Evolutionary conservation across 2,113 vertebrate genomes (phyloP), one percentile per base, ranked within the genome.

Genomic region (Labeo catla): DNA sequence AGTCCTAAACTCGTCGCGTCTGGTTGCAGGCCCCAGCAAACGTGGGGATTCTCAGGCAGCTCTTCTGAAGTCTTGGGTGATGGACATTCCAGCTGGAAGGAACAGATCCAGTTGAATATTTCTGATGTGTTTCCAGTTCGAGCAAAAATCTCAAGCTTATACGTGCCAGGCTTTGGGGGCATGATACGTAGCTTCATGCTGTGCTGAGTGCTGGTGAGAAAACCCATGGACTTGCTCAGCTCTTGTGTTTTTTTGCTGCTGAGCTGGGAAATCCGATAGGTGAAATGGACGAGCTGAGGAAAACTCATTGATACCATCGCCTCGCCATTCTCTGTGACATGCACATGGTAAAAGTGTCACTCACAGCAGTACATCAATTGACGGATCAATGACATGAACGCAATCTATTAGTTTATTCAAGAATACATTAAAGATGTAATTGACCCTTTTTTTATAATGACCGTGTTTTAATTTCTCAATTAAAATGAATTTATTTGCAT

Each of bases 121-220:
- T 86, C 76, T 15, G 81, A 54, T 45, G 89, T 76, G 39, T 86
- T 76, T 0, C 81, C 70, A 0, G 66, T 3, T 70, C 15, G 72
- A 88, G 92, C 92, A 0, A 95, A 95, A 83, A 94, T 76, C 90
- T 88, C 91, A 49, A 95, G 84, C 6, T 93, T 90, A 0, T 92
- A 94, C 45, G 91, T 85, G 7, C 93, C 92, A 21, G 78, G 0
- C 0, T 76, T 0, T 4, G 92, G 91, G 0, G 93, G 92, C 16
- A 89, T 87, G 39, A 95, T 88, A 28, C 85, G 36, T 4, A 72
- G 68, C 16, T 72, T 39, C 36, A 72, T 43, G 36, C 68, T 72
- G 16, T 72, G 16, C 16, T 43, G 68, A 1, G 68, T 72, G 36
- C 36, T 72, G 16, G 68, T 72, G 36, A 72, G 36, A 19, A 72